Conservation (phyloP, 2,888 invertebrate species). For the Drosophila quinaria region DNA sequence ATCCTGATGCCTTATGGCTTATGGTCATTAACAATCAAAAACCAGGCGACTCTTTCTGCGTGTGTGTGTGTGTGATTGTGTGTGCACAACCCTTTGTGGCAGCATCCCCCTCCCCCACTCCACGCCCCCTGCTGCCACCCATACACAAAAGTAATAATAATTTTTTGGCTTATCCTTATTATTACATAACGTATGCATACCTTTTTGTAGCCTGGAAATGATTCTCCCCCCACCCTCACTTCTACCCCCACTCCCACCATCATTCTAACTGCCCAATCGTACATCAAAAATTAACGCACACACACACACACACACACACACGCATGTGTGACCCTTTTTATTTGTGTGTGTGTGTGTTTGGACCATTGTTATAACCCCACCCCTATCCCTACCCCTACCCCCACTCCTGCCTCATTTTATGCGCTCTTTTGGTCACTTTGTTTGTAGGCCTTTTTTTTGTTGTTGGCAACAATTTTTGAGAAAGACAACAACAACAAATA, state of each 20-base stretch:
- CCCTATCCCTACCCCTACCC: constrained; percentile 1
- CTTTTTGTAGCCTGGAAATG: constrained; percentile 58
- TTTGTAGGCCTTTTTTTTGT: constrained; percentile 61
- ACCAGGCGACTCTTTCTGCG: background rate
- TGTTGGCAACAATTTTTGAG: constrained; percentile 52
- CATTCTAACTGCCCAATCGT: constrained; percentile 64
- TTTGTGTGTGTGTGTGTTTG: constrained; percentile 15
- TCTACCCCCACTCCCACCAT: background rate
- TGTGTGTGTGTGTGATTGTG: constrained; percentile 5
- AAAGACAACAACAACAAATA: constrained; percentile 35
- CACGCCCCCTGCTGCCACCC: background rate
- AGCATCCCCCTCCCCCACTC: background rate
- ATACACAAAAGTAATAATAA: constrained; percentile 79
- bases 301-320: constrained; percentile 47
- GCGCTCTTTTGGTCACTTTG: constrained; percentile 71
- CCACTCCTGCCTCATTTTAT: constrained; percentile 9
- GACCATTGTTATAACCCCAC: constrained; percentile 44
- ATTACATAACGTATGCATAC: constrained; percentile 83
- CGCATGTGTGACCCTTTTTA: constrained; percentile 74
- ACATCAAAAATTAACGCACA: constrained; percentile 83
- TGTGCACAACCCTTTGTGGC: constrained; percentile 54
- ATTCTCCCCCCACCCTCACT: background rate
- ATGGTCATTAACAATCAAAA: constrained; percentile 55
- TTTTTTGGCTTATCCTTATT: constrained; percentile 84
- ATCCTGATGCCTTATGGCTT: constrained; percentile 31